Base-by-base conservation (phyloP, 2,797 vertebrate genomes). In the Silurus lanzhouensis region DNA sequence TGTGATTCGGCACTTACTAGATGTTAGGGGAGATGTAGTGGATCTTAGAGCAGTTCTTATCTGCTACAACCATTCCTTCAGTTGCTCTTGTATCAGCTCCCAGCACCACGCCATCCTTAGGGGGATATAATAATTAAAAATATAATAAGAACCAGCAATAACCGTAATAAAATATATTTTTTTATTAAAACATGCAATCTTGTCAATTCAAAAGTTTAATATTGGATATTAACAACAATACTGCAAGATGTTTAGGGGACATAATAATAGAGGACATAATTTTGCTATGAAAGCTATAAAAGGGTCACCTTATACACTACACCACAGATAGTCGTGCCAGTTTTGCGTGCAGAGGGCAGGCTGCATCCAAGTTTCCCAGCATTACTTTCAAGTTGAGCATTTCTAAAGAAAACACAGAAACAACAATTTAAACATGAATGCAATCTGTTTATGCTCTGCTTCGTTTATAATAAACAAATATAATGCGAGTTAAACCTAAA, bases 11-110 rank as follows among this genome's bases (percentile, higher is more conserved):
- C 6, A 95, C 98, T 96, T 93, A 99, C 98, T 98, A 99, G 90
- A 99, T 98, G 92, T 99, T 99, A 13, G 97, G 95, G 9, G 98
- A 96, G 88, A 99, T 98, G 92, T 96, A 99, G 93, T 99, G 98
- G 91, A 99, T 99, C 93, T 99, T 99, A 61, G 97, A 97, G 89
- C 98, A 99, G 92, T 99, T 99, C 93, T 99, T 99, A 94, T 99
- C 98, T 48, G 98, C 98, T 81, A 99, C 98, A 0, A 99, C 88
- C 97, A 97, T 99, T 1, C 97, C 98, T 91, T 99, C 98, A 0
- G 98, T 99, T 1, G 98, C 98, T 89, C 98, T 95, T 6, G 98
- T 99, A 90, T 99, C 98, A 1, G 98, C 98, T 70, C 98, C 98
- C 10, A 98, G 95, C 84, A 98, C 89, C 6, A 98, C 90, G 0